Evolutionary conservation across 37 sponge, comb jelly and placozoan genomes (phyloP), one percentile per base, ranked within the genome.

Genomic region (Theonella swinhoei): DNA sequence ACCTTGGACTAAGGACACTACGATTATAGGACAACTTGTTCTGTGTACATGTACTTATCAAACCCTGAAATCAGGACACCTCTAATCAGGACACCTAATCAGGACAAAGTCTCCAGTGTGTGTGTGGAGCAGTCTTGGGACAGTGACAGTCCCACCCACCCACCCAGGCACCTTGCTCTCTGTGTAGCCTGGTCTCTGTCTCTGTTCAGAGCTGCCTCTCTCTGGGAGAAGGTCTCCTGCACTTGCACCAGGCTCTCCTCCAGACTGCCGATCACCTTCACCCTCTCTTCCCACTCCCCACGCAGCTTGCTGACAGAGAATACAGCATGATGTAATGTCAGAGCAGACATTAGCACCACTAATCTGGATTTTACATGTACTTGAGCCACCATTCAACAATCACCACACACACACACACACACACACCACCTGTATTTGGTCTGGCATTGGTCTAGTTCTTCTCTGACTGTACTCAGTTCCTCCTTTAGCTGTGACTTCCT

Each of bases 211-310:
- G 23, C 26, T 0, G 4, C 54, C 70, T 88, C 88, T 39, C 77
- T 66, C 78, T 90, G 69, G 63, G 47, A 24, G 70, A 90, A 88
- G 74, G 60, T 84, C 38, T 80, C 39, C 69, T 88, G 74, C 4
- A 90, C 39, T 36, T 62, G 65, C 0, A 19, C 36, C 81, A 92
- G 74, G 39, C 86, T 79, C 60, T 84, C 72, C 79, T 95, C 96
- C 76, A 95, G 81, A 17, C 62, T n/a, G 30, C 63, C 64, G 8
- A 95, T 82, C 33, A 80, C 42, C 20, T 59, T 63, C 24, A 89
- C 76, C 71, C 83, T 91, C 72, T 83, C 89, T 0, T 95, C 84
- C 95, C 91, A 95, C 76, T 86, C 77, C 0, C 58, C 68, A 64
- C 88, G 80, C 25, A 95, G 83, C 62, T 80, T 69, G 74, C 92